These are phyloP conservation scores for Rapana venosa DNA, from an alignment of 2,888 invertebrate species.

Conservation along the genomic window DNA sequence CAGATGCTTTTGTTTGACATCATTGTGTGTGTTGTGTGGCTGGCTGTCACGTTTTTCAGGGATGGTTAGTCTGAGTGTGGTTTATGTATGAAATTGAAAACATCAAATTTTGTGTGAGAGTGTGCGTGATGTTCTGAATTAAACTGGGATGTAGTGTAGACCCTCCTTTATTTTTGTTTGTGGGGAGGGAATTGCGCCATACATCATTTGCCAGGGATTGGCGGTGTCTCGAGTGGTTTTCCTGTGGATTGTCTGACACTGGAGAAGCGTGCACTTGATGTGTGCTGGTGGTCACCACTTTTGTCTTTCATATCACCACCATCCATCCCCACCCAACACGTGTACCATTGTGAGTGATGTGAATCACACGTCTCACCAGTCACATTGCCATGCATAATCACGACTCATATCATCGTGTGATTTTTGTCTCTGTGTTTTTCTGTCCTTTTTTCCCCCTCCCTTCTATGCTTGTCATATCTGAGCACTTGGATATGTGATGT, in stretches of 20 bases:
- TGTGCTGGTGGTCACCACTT: constrained; percentile 20
- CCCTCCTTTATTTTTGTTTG: not conserved
- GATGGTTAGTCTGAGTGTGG: not conserved
- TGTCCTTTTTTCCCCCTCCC: no score
- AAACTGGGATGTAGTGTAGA: not conserved
- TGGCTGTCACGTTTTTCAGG: not conserved
- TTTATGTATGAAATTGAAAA: not conserved
- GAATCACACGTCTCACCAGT: no score
- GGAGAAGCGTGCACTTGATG: not conserved
- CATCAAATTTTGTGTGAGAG: not conserved
- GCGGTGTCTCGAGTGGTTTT: no score
- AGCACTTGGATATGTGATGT: not conserved
- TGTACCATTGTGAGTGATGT: no score
- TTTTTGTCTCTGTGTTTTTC: no score
- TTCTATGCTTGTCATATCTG: not conserved
- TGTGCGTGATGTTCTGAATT: not conserved
- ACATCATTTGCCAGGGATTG: not conserved
- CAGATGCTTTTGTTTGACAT: not conserved
- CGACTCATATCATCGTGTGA: no score
- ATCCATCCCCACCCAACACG: not conserved
- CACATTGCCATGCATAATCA: no score
- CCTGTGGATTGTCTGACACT: not conserved
- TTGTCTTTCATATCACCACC: constrained; percentile 24
- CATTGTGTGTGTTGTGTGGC: not conserved
- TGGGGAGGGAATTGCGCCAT: not conserved